Evolutionary conservation across 2,888 invertebrate species (phyloP), one percentile per base, ranked within the genome.

Genomic region (Aleiodes testaceus): DNA sequence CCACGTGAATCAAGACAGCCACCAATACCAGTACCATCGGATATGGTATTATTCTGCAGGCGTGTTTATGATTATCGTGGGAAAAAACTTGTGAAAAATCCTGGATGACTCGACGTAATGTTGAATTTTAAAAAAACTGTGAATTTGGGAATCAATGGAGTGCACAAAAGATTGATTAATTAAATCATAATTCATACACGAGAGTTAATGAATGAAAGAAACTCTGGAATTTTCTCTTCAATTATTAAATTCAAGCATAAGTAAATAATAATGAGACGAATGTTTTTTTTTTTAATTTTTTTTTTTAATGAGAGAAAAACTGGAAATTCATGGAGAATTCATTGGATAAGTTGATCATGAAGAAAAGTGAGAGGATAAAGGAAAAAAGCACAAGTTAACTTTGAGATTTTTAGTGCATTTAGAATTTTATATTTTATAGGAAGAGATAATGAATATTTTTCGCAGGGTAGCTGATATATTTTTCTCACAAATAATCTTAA

Each of bases 41-140:
- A 97, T 82, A 92, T 96, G 87, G 95, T 98, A 52, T 95, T 98
- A 87, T 96, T 97, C 90, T 98, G 98, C 88, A 93, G 97, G 63
- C 93, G 95, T 81, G 95, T 98, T 73, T 98, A 98, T 89, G 98
- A 98, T 89, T 97, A 96, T 89, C 92, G 97, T 80, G 94, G 95
- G 81, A 97, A 96, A 86, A 87, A 87, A 69, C 86, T 87, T 72
- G 85, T 87, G 64, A 87, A 87, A 78, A 87, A 87, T 82, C 87
- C 87, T 74, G 86, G 85, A 86, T 87, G 87, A 87, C 85, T 87
- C 82, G 86, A 87, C 73, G 75, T 81, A 66, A 73, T 79, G 73
- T 84, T 80, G 82, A 78, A 74, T 79, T 81, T 75, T 77, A 75
- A 22, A 78, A 66, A 76, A 66, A 63, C 74, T 55, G 61, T 18